Conservation (phyloP, 2,113 vertebrate genomes). For the Alethe diademata region DNA sequence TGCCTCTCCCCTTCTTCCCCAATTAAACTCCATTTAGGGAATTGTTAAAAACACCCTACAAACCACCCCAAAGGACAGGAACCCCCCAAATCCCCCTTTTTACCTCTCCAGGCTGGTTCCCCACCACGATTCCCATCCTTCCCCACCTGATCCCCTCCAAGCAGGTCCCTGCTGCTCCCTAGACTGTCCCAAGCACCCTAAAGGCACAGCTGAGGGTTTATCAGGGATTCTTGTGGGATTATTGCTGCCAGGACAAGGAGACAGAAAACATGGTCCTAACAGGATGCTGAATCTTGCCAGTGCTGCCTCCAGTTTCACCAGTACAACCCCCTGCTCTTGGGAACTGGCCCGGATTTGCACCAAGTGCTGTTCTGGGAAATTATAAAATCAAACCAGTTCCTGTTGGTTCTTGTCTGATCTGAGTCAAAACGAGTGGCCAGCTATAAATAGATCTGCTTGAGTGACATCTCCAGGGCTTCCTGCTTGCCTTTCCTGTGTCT, state of each 20-base stretch:
- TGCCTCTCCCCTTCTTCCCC: not conserved
- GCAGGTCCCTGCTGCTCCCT: not conserved
- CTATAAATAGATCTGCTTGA: not conserved
- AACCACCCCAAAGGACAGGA: not conserved
- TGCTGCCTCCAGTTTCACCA: not conserved
- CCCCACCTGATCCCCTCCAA: not conserved
- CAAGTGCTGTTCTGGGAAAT: not conserved
- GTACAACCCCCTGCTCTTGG: rapidly evolving
- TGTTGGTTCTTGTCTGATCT: not conserved
- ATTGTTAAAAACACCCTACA: not conserved
- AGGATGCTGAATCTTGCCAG: not conserved
- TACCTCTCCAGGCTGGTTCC: not conserved
- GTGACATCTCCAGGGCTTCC: conserved; percentile 14
- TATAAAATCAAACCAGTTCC: not conserved
- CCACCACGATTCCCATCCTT: not conserved
- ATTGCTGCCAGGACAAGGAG: not conserved
- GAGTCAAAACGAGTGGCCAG: not conserved
- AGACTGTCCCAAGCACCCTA: not conserved
- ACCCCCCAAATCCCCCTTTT: not conserved
- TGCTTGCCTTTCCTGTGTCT: not conserved
- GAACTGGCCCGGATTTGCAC: rapidly evolving
- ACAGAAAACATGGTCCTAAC: rapidly evolving
- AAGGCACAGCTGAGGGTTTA: not conserved
- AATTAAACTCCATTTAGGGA: not conserved
- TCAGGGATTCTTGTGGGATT: not conserved